phyloP scores from a whole-genome alignment of 2,797 vertebrate species.

The Borostomias antarcticus region DNA sequence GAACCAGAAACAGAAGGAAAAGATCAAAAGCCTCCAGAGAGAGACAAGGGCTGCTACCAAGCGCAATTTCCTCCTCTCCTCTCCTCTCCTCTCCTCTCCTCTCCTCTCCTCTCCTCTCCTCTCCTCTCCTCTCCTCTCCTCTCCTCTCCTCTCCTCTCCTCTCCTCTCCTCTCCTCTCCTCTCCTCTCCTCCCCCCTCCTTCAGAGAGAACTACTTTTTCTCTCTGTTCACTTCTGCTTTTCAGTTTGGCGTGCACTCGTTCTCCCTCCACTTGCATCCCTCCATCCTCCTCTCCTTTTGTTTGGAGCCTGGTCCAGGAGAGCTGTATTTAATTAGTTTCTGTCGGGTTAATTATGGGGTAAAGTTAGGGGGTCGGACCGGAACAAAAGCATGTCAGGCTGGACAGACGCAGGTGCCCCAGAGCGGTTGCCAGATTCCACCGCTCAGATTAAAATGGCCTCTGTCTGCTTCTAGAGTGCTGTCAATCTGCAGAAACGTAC shows the following conservation, averaged over 20 bases:
- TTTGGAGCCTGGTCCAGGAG: slow-evolving; percentile 68
- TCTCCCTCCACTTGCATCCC: slow-evolving; percentile 37
- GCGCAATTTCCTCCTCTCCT: background rate
- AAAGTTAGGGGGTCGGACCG: slow-evolving; percentile 74
- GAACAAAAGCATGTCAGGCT: slow-evolving; percentile 76
- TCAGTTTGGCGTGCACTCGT: slow-evolving; percentile 43
- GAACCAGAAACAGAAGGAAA: slow-evolving; percentile 1
- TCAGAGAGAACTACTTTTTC: slow-evolving; percentile 7
- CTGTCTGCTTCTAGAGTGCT: slow-evolving; percentile 56
- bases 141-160: slow-evolving; percentile 2
- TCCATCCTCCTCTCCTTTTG: slow-evolving; percentile 45
- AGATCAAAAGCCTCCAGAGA: background rate
- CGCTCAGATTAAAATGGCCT: slow-evolving; percentile 72
- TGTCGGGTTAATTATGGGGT: slow-evolving; percentile 80
- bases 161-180: background rate
- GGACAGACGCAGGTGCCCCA: slow-evolving; percentile 73
- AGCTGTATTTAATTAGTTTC: slow-evolving; percentile 82
- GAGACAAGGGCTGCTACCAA: background rate
- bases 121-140: slow-evolving; percentile 3
- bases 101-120: slow-evolving; percentile 2
- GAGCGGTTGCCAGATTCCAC: slow-evolving; percentile 73
- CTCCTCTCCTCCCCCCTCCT: background rate
- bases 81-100: background rate
- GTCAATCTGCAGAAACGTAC: slow-evolving; percentile 29
- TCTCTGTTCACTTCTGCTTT: slow-evolving; percentile 33